A percentile compares a stretch with the other conserved stretches of the same genome.
phyloP scores from a whole-genome alignment of 2,797 vertebrate genomes.

The Galagoides demidoff region DNA sequence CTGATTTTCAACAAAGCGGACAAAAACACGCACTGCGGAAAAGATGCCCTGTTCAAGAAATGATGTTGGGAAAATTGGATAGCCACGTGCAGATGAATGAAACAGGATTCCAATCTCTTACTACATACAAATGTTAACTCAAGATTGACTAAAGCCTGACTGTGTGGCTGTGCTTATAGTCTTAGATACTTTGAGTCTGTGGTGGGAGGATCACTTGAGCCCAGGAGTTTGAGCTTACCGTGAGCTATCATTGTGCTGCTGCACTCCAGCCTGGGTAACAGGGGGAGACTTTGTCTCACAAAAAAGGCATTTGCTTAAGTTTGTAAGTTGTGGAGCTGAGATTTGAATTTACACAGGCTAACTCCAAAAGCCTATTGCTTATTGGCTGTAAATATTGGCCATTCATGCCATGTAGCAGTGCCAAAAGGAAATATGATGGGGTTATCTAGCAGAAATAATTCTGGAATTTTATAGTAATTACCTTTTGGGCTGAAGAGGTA shows the following conservation, averaged over 20 bases:
- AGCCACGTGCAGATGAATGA: neutral
- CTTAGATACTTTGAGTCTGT: neutral
- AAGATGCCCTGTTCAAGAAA: neutral
- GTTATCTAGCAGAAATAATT: neutral
- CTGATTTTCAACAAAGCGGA: neutral
- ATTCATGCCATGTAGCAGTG: no score
- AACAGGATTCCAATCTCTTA: neutral
- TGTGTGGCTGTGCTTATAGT: neutral
- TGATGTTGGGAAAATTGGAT: neutral
- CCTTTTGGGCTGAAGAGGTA: neutral
- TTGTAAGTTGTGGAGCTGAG: neutral
- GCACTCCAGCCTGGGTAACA: neutral
- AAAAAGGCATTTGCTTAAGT: neutral
- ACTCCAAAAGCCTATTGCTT: neutral
- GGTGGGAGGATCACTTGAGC: neutral
- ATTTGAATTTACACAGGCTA: neutral
- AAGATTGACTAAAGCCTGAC: neutral
- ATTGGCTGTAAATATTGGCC: neutral
- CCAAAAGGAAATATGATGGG: neutral
- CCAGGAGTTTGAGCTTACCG: neutral
- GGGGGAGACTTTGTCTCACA: neutral
- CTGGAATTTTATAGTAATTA: slow-evolving; percentile 2
- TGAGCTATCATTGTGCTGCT: neutral
- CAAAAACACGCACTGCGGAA: neutral
- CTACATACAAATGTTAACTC: neutral